Conservation (phyloP, 2,113 vertebrate genomes). For the Dinomys branickii region DNA sequence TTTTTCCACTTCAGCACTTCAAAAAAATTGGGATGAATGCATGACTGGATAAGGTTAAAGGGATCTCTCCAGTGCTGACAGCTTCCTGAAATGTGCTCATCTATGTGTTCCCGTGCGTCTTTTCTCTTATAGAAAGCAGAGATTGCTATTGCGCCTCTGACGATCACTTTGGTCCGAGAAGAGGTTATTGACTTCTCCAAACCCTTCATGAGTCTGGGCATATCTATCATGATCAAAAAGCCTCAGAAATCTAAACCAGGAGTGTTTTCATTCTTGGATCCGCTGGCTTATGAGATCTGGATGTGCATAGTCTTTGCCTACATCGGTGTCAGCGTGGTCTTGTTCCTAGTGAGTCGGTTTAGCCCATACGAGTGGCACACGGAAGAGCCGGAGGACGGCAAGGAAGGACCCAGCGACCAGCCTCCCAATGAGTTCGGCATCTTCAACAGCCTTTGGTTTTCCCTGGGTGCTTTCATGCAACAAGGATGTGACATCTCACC, state of each 20-base stretch:
- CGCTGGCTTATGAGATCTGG: slow-evolving; percentile 99
- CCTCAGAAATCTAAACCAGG: slow-evolving; percentile 99
- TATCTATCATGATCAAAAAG: slow-evolving; percentile 99
- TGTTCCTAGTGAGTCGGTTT: slow-evolving; percentile 99
- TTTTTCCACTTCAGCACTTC: neutral
- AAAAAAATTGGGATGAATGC: neutral
- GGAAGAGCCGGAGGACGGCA: slow-evolving; percentile 97
- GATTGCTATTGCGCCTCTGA: slow-evolving; percentile 98
- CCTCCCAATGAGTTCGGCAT: slow-evolving; percentile 99
- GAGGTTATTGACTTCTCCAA: slow-evolving; percentile 99
- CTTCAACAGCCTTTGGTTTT: slow-evolving; percentile 99
- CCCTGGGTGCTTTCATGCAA: slow-evolving; percentile 99
- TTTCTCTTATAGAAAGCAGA: slow-evolving; percentile 96
- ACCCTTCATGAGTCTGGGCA: slow-evolving; percentile 99
- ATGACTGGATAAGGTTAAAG: slow-evolving; percentile 56
- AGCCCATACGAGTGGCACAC: slow-evolving; percentile 99
- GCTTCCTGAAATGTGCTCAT: slow-evolving; percentile 73
- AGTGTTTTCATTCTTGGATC: slow-evolving; percentile 99
- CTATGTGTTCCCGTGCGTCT: slow-evolving; percentile 82
- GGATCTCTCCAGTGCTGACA: slow-evolving; percentile 61
- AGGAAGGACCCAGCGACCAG: slow-evolving; percentile 95
- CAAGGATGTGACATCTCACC: slow-evolving; percentile 99
- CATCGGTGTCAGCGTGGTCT: slow-evolving; percentile 99
- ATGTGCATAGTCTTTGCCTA: slow-evolving; percentile 99
- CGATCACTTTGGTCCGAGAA: slow-evolving; percentile 98